These are phyloP conservation scores for Quadriops clusia DNA, from an alignment of 2,888 invertebrate genomes.

Conservation along the genomic window DNA sequence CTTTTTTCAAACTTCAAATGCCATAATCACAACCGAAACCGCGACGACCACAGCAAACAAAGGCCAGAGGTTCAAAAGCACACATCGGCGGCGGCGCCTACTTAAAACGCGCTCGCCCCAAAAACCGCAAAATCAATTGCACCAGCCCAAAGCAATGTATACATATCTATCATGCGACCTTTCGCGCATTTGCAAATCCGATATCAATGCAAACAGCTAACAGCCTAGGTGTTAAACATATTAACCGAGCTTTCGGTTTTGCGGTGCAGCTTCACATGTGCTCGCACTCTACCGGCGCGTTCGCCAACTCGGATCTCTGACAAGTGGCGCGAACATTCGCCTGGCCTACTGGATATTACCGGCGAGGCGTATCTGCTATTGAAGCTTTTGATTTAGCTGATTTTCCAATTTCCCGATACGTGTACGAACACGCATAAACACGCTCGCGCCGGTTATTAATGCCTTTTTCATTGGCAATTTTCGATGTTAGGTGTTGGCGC, in stretches of 20 bases:
- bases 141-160: slow-evolving; percentile 4
- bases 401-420: too few species aligned
- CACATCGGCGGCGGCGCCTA: background rate
- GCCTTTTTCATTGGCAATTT: too few species aligned
- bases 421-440: too few species aligned
- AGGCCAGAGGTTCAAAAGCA: too few species aligned
- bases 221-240: slow-evolving; percentile 36
- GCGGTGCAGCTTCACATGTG: slow-evolving; percentile 27
- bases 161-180: slow-evolving; percentile 8
- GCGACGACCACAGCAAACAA: too few species aligned
- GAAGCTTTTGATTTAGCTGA: slow-evolving; percentile 29
- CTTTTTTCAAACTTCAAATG: too few species aligned
- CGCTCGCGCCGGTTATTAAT: too few species aligned
- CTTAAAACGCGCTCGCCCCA: slow-evolving; percentile 5
- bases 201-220: slow-evolving; percentile 26
- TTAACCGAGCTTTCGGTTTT: slow-evolving; percentile 34
- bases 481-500: too few species aligned
- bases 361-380: slow-evolving; percentile 29
- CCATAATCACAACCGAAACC: too few species aligned
- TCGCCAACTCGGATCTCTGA: slow-evolving; percentile 10
- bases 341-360: slow-evolving; percentile 20
- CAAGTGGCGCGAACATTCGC: slow-evolving; percentile 1
- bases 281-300: slow-evolving; percentile 20
- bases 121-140: slow-evolving; percentile 9
- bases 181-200: slow-evolving; percentile 18